Evolutionary conservation across 2,113 vertebrate species (phyloP), one percentile per base, ranked within the genome.

Genomic region (Neogale vison): DNA sequence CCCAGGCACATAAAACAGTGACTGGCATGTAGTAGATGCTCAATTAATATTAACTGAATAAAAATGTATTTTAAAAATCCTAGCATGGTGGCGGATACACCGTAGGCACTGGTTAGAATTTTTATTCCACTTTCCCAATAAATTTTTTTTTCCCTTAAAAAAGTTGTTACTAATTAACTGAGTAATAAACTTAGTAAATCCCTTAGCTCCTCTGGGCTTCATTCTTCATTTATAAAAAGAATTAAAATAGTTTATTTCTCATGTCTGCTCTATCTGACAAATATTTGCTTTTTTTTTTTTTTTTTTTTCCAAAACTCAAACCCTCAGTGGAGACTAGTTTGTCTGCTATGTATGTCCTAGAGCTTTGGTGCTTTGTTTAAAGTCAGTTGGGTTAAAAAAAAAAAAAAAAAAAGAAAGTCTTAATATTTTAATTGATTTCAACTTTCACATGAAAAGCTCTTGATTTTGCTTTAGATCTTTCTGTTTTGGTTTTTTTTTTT

Each of bases 131-230:
- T 77, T 97, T 3, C 36, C 39, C 45, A 82, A 21, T 52, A 71
- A 1, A 8, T 52, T 61, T 34, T 69, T 34, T 67, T 10, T 8
- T 42, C 42, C 50, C 8, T 13, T 61, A 45, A 65, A 71, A 57
- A 92, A 89, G 34, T 55, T 61, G 29, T 67, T 50, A 74, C 2
- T 74, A 57, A 90, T 76, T 69, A 84, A 80, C 3, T 31, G 39
- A 95, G 63, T 91, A 95, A 63, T 88, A 71, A 88, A 18, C 6
- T 81, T 81, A 84, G 93, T 20, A 92, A 72, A n/a, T 47, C 36
- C 14, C 15, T 34, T 90, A 21, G 71, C 34, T 20, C 63, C 17
- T 77, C 42, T 45, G 39, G 93, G 39, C 10, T 82, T 97, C 31
- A 47, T 84, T 94, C n/a, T 80, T 94, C 15, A 95, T 23, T 50